These are phyloP conservation scores for Mustela erminea DNA, from an alignment of 2,797 vertebrate genomes.

Conservation along the genomic window DNA sequence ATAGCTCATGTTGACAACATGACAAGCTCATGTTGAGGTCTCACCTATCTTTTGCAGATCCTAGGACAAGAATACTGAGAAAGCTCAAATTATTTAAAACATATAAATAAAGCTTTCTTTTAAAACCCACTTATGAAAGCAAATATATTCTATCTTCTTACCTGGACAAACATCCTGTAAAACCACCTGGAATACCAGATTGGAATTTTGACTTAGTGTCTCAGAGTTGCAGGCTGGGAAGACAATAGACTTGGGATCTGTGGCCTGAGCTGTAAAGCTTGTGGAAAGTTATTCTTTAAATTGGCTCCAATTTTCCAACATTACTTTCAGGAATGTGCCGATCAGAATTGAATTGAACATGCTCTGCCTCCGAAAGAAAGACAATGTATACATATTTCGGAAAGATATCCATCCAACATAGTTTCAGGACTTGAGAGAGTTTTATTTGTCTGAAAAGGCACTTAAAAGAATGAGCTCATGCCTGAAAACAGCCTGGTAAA, in stretches of 20 bases:
- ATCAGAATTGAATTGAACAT: slow-evolving; percentile 47
- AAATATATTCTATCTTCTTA: background rate
- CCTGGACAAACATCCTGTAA: background rate
- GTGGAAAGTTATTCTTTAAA: slow-evolving; percentile 64
- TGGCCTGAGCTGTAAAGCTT: background rate
- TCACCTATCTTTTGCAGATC: background rate
- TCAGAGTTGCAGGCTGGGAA: background rate
- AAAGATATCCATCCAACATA: slow-evolving; percentile 51
- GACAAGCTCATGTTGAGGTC: no score
- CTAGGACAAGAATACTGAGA: background rate
- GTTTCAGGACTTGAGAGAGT: background rate
- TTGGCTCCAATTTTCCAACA: slow-evolving; percentile 45
- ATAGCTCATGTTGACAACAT: background rate
- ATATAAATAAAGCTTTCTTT: background rate
- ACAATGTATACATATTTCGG: slow-evolving; percentile 25
- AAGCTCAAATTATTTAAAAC: background rate
- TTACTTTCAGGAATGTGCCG: slow-evolving; percentile 7
- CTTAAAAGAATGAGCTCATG: background rate
- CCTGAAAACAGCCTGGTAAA: background rate
- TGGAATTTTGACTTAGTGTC: background rate
- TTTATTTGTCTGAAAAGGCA: slow-evolving; percentile 44
- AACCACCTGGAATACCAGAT: background rate
- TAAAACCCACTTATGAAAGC: background rate
- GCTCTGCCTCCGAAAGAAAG: slow-evolving; percentile 27
- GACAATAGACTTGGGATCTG: background rate